Conservation (phyloP, 2,888 invertebrate species). For the Elmis aenea region DNA sequence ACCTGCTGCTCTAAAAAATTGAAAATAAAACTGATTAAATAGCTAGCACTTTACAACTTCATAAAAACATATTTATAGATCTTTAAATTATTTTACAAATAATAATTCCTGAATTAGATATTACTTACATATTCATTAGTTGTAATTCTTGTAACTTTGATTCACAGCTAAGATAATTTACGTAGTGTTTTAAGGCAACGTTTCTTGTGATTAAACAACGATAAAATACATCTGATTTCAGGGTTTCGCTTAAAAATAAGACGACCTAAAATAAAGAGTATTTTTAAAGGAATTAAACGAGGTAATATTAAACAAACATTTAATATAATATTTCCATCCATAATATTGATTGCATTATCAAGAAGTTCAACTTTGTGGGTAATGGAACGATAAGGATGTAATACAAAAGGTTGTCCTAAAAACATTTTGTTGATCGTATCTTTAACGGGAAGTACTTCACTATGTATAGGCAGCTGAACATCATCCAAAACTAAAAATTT, state of each 20-base stretch:
- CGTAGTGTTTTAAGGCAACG: constrained; percentile 68
- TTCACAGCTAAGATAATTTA: constrained; percentile 65
- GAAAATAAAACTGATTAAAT: too few relatives aligned
- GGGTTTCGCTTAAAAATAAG: constrained; percentile 67
- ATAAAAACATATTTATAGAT: too few relatives aligned
- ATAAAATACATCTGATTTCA: constrained; percentile 67
- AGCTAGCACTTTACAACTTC: constrained; percentile 6
- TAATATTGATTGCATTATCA: constrained; percentile 64
- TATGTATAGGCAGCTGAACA: constrained; percentile 35
- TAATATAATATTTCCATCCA: constrained; percentile 74
- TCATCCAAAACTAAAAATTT: constrained; percentile 49
- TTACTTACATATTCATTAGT: constrained; percentile 67
- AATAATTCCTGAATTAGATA: too few relatives aligned
- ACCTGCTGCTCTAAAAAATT: constrained; percentile 38
- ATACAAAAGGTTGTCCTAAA: constrained; percentile 48
- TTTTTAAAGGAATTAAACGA: constrained; percentile 7
- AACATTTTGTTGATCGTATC: constrained; percentile 51
- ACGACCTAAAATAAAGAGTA: constrained; percentile 54
- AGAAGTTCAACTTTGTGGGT: constrained; percentile 66
- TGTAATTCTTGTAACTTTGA: constrained; percentile 64
- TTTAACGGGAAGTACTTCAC: constrained; percentile 39
- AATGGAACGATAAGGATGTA: constrained; percentile 48
- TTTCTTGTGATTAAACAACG: constrained; percentile 65
- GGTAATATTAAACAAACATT: constrained; percentile 47
- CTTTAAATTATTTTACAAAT: too few relatives aligned